Base-by-base conservation (phyloP, 64 coral and sea anemone species). In the Acropora tenuis region DNA sequence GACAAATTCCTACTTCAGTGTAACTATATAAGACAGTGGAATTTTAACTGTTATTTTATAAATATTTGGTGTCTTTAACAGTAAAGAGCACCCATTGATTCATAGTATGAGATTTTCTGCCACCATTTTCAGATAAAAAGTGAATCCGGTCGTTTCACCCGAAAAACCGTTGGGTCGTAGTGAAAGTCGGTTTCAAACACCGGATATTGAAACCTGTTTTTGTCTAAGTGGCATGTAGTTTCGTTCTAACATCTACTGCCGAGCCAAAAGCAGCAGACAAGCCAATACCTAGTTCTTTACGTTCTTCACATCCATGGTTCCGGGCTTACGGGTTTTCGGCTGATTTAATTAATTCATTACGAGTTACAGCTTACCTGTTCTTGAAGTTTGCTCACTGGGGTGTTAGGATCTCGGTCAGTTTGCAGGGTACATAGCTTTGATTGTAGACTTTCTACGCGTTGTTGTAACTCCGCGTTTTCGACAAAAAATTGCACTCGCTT, bases 371-470 rank as follows among this genome's bases (percentile, higher is more conserved):
- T 55, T 55, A 55, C 52, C 52, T 63, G 59, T 63, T 63, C 76
- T 78, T 78, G 76, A 78, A 78, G 76, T 78, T 78, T 48, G 76
- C 76, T 78, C 76, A n/a, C 47, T 78, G 76, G 47, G 15, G 76
- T 78, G 10, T 48, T 49, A 49, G 76, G 9, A 78, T 78, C 47
- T 15, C 76, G 76, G 46, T 78, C 76, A 16, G 46, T 49, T 49
- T 78, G 76, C 17, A 49, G 76, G 43, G 76, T 78, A 48, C 48
- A 6, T 17, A 78, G 76, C 76, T 48, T 78, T 78, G 47, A 48
- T 78, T 78, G 76, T 49, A 78, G 76, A 50, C 76, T 49, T 45
- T 78, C 45, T 12, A 49, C 44, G 45, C 16, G 76, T 78, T 78
- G 47, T 78, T 49, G 76, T 48, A 49, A 49, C 8, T 78, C 69